Evolutionary conservation across 2,888 invertebrate genomes (phyloP).

Genomic region (Beris morrisii): DNA sequence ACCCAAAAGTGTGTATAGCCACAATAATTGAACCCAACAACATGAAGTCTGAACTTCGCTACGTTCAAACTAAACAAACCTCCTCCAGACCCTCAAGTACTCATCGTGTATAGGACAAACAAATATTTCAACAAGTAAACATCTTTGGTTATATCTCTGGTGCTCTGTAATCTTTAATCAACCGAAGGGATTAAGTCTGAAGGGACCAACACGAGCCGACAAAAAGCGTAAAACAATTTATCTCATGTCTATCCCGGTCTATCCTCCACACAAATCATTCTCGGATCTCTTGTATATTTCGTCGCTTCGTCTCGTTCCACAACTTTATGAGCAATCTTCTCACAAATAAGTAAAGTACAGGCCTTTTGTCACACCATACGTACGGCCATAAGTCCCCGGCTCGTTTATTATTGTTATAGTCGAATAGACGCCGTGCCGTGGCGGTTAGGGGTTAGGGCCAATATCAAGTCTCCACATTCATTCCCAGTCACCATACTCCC

Average conservation of each 20-base stretch:
- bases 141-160: background rate
- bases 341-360: constrained; percentile 8
- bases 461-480: too few species aligned
- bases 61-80: too few species aligned
- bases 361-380: constrained; percentile 26
- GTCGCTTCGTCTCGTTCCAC: constrained; percentile 14
- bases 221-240: constrained; percentile 30
- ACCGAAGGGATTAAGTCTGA: constrained; percentile 14
- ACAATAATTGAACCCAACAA: too few species aligned
- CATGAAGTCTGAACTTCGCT: too few species aligned
- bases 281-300: constrained; percentile 24
- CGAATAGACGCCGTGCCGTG: constrained; percentile 17
- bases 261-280: constrained; percentile 23
- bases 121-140: constrained; percentile 30
- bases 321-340: background rate
- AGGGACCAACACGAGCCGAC: constrained; percentile 19
- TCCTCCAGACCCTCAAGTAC: too few species aligned
- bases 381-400: constrained; percentile 8
- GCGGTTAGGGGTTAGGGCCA: too few species aligned
- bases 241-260: constrained; percentile 20
- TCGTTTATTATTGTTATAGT: constrained; percentile 23
- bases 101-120: background rate
- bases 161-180: constrained; percentile 20
- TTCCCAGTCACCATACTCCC: too few species aligned
- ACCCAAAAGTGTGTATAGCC: too few species aligned